Evolutionary conservation across 92 coral and sea anemone species (phyloP).

Genomic region (Palythoa grandiflora): DNA sequence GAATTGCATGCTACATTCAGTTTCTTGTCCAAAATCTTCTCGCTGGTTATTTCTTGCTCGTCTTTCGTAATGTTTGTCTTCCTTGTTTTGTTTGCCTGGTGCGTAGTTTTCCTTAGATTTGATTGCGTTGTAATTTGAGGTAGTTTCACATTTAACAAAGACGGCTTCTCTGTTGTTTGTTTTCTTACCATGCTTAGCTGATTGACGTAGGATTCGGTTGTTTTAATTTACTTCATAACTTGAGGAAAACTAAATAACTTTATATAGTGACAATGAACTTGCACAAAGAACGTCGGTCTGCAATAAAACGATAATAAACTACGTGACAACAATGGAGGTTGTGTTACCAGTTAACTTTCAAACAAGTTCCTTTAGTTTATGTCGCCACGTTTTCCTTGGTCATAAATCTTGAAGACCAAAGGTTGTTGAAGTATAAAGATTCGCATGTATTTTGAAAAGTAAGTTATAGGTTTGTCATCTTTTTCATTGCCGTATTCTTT

Average conservation of each 20-base stretch:
- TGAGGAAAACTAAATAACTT: too few relatives aligned
- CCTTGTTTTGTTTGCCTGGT: neutral
- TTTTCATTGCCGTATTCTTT: neutral
- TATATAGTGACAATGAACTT: too few relatives aligned
- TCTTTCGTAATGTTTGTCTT: neutral
- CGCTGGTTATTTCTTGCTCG: neutral
- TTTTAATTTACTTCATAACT: too few relatives aligned
- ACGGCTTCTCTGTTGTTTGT: neutral
- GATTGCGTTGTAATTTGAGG: slow-evolving; percentile 16
- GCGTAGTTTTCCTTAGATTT: neutral
- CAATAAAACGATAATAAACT: too few relatives aligned
- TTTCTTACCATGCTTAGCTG: neutral
- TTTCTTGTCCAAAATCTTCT: neutral
- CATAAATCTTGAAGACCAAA: neutral
- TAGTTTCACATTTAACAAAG: neutral
- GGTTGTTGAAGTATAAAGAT: neutral
- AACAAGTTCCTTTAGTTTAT: neutral
- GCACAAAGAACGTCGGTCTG: too few relatives aligned
- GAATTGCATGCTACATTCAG: neutral
- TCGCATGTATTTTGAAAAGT: neutral
- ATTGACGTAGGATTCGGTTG: too few relatives aligned
- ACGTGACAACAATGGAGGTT: neutral
- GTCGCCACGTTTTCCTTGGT: neutral
- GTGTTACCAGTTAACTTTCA: neutral
- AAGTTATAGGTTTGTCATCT: neutral